A percentile compares a stretch with the other conserved stretches of the same genome.
These are phyloP conservation scores for Chrosomus eos DNA, from an alignment of 2,797 vertebrate genomes.

Conservation along the genomic window DNA sequence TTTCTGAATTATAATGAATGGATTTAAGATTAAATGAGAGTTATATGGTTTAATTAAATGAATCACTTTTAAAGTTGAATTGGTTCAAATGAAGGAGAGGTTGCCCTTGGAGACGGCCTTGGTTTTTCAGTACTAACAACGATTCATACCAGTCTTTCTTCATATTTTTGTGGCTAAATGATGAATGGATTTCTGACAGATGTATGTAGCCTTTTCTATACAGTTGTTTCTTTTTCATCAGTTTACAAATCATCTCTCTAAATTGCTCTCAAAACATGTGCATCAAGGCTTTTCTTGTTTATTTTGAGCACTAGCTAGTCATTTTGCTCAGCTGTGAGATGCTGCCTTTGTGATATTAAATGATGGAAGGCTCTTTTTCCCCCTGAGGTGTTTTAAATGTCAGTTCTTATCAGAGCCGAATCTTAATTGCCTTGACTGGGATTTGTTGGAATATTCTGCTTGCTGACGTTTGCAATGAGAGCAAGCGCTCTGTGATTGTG, in stretches of 20 bases:
- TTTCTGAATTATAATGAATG: not conserved
- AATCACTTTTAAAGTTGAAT: conserved; percentile 15
- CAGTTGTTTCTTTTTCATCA: not conserved
- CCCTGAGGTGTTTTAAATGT: conserved; percentile 51
- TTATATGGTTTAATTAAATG: not conserved
- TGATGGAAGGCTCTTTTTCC: conserved; percentile 2
- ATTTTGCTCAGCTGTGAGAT: conserved; percentile 18
- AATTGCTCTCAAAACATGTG: not conserved
- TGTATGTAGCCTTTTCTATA: not conserved
- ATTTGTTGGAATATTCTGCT: conserved; percentile 15
- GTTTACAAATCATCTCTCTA: not conserved
- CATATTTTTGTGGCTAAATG: not conserved
- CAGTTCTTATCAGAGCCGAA: conserved; percentile 45
- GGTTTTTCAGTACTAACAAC: not conserved
- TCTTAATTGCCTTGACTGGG: conserved; percentile 49
- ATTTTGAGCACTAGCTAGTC: not conserved
- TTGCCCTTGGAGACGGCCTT: conserved; percentile 32
- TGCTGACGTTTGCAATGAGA: conserved; percentile 28
- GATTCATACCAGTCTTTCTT: not conserved
- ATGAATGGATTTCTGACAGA: not conserved
- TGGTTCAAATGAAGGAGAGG: conserved; percentile 3
- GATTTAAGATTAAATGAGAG: conserved; percentile 9
- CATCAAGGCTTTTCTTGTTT: not conserved
- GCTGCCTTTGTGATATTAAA: conserved; percentile 10
- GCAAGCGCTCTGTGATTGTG: not conserved